Evolutionary conservation across 2,888 invertebrate genomes (phyloP).

Genomic region (Zonitis immaculata): DNA sequence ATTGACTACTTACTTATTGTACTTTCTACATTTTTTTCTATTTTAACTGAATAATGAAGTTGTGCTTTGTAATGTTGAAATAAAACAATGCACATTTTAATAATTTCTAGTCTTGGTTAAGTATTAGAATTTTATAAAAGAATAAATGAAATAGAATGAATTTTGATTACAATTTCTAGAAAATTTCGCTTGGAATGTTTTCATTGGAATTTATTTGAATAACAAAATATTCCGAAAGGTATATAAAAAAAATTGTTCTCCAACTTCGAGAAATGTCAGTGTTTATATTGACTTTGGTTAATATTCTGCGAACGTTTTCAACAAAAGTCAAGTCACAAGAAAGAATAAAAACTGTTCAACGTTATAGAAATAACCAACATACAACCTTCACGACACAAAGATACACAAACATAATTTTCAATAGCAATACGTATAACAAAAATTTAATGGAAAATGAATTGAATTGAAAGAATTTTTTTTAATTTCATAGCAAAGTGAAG

Average conservation of each 20-base stretch:
- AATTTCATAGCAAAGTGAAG: too few relatives aligned
- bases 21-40: too few relatives aligned
- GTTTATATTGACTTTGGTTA: conserved; percentile 36
- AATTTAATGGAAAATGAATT: conserved; percentile 24
- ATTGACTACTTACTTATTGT: conserved; percentile 24
- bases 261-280: conserved; percentile 35
- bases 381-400: conserved; percentile 30
- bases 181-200: too few relatives aligned
- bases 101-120: neutral
- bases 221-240: conserved; percentile 14
- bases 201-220: conserved; percentile 11
- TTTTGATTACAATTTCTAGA: conserved; percentile 18
- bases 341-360: conserved; percentile 38
- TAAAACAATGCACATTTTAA: neutral
- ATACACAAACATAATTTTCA: conserved; percentile 11
- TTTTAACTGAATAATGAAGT: conserved; percentile 33
- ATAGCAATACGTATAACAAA: conserved; percentile 34
- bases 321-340: conserved; percentile 31
- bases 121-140: too few relatives aligned
- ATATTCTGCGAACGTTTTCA: conserved; percentile 33
- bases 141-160: too few relatives aligned
- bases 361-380: conserved; percentile 33
- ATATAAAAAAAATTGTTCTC: conserved; percentile 24
- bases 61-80: neutral
- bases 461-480: too few relatives aligned